Evolutionary conservation across 2,113 vertebrate genomes (phyloP), one percentile per base, ranked within the genome.

Genomic region (Cairina moschata): DNA sequence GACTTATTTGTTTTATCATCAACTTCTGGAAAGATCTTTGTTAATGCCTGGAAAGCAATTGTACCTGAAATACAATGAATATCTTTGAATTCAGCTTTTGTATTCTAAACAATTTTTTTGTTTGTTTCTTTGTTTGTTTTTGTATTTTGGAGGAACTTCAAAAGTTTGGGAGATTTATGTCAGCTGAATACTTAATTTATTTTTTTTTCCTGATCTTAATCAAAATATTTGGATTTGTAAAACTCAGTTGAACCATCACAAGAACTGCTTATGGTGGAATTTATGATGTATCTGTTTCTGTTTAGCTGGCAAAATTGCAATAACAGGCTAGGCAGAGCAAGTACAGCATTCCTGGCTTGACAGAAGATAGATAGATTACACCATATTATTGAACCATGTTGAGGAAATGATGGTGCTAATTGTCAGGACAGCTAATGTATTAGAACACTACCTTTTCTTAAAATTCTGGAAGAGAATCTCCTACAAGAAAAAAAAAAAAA

Each of bases 211-310:
- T 78, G 48, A 80, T 88, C 56, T 88, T 95, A 91, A 81, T 93
- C 28, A 93, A 91, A 93, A 91, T 36, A 17, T 83, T 95, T 95
- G 94, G 85, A 94, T 93, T 68, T 88, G 16, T 48, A 88, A 90
- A 95, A 86, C 46, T 88, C 66, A 60, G 88, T 67, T 90, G 85
- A 92, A 68, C 40, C 55, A 55, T 50, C 1, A 2, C 29, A 92
- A 77, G 63, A 91, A 95, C 26, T 88, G 82, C 63, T 93, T 93
- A 69, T 76, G 44, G 46, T 22, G 17, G 29, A 77, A 86, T 88
- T 96, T 88, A 38, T 90, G 72, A 63, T 62, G 25, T 23, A n/a
- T 75, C 58, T 92, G 28, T 86, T 94, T 95, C 73, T 84, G 23
- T 76, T 91, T 71, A 88, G 15, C 63, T 88, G 79, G 44, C 40